Conservation (phyloP, 2,888 invertebrate species). For the Penaeus monodon region DNA sequence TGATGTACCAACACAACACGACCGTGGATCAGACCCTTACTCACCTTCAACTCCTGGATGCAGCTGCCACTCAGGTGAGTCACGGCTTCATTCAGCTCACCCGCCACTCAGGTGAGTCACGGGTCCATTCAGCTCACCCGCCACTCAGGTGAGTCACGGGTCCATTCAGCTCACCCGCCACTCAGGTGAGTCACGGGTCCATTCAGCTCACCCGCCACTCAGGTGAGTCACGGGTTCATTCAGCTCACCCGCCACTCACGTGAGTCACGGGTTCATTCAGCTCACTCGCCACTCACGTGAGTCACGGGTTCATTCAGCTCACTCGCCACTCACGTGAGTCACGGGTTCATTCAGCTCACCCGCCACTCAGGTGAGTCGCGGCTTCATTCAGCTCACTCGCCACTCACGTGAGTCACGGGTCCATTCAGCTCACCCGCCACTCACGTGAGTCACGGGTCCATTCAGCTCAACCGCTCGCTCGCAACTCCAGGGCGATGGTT, state of each 20-base stretch:
- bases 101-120: no score
- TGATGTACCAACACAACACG: constrained; percentile 42
- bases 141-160: no score
- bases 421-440: no score
- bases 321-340: constrained; percentile 35
- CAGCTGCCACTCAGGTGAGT: constrained; percentile 35
- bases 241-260: not conserved
- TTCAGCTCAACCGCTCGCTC: not conserved
- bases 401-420: constrained; percentile 20
- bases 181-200: no score
- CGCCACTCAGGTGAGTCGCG: constrained; percentile 27
- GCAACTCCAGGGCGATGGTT: no score
- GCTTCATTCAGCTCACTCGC: no score
- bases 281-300: constrained; percentile 30
- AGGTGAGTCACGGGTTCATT: no score
- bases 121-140: not conserved
- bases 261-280: not conserved
- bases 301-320: no score
- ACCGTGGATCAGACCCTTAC: constrained; percentile 34
- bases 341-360: no score
- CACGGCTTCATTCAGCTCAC: not conserved
- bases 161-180: not conserved
- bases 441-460: constrained; percentile 10
- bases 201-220: not conserved
- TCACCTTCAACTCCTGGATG: constrained; percentile 32